phyloP scores from a whole-genome alignment of 2,113 vertebrate species.

The Corapipo altera region DNA sequence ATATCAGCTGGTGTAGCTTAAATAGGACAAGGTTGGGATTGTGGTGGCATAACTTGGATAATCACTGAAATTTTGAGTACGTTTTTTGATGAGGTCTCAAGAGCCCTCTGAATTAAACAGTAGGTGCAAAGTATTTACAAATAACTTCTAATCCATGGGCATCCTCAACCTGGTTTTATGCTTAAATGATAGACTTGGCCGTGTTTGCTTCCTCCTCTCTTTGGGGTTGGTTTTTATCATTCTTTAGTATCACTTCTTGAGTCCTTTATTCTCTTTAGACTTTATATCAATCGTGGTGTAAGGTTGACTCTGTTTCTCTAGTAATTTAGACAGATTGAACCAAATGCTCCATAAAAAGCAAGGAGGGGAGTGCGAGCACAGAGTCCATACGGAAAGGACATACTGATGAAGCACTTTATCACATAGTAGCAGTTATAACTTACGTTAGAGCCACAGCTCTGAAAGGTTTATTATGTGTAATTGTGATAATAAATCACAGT shows the following conservation, averaged over 20 bases:
- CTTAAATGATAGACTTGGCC: not conserved
- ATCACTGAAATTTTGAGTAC: rapidly evolving
- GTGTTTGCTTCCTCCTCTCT: not conserved
- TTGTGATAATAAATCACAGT: slow-evolving; percentile 20
- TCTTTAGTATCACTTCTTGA: not conserved
- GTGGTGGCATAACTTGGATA: not conserved
- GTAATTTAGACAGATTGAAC: not conserved
- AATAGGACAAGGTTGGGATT: not conserved
- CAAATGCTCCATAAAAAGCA: not conserved
- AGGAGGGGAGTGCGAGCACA: not conserved
- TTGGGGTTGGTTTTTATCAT: not conserved
- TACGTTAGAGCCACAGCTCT: not conserved
- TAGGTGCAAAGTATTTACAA: not conserved
- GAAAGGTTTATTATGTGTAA: not conserved
- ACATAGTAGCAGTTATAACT: not conserved
- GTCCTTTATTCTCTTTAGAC: not conserved
- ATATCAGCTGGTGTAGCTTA: not conserved
- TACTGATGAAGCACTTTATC: not conserved
- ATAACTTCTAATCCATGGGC: not conserved
- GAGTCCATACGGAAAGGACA: not conserved
- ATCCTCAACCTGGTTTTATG: not conserved
- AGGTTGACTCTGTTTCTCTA: not conserved
- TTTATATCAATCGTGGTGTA: rapidly evolving
- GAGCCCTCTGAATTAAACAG: not conserved
- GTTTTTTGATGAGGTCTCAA: not conserved